These are phyloP conservation scores for Chrysemys picta DNA, from an alignment of 2,113 vertebrate genomes.

Conservation along the genomic window DNA sequence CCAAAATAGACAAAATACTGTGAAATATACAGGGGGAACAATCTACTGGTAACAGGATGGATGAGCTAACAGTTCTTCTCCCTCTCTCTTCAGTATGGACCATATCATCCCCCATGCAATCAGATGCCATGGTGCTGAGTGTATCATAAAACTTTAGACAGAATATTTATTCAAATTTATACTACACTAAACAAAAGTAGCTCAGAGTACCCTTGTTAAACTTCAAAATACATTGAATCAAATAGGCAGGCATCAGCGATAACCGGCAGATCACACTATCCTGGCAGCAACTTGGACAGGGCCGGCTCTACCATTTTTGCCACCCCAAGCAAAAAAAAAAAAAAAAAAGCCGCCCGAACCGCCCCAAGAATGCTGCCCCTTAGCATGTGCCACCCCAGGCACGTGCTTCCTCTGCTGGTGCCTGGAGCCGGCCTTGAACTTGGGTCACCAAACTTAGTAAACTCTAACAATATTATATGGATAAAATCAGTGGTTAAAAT, in stretches of 20 bases:
- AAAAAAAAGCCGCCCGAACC: no score
- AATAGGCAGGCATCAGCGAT: not conserved
- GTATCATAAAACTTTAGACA: accelerated
- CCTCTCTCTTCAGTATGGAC: accelerated
- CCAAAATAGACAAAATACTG: not conserved
- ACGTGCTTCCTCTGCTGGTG: no score
- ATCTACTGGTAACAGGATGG: not conserved
- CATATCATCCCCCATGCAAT: not conserved
- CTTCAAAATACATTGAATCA: not conserved
- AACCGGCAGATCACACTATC: not conserved
- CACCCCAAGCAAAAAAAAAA: no score
- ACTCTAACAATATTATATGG: not conserved
- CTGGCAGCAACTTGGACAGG: not conserved
- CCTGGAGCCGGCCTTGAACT: no score
- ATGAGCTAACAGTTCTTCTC: not conserved
- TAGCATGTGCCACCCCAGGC: no score
- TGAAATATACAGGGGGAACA: not conserved
- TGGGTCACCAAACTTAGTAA: not conserved
- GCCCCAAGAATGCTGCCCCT: no score
- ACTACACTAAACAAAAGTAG: not conserved
- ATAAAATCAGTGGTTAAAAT: not conserved
- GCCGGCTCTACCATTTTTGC: no score
- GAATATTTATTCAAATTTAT: not conserved
- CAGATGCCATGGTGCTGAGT: not conserved
- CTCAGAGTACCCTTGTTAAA: not conserved